Evolutionary conservation across 2,113 vertebrate genomes (phyloP), one percentile per base, ranked within the genome.

Genomic region (Phocoena sinus): DNA sequence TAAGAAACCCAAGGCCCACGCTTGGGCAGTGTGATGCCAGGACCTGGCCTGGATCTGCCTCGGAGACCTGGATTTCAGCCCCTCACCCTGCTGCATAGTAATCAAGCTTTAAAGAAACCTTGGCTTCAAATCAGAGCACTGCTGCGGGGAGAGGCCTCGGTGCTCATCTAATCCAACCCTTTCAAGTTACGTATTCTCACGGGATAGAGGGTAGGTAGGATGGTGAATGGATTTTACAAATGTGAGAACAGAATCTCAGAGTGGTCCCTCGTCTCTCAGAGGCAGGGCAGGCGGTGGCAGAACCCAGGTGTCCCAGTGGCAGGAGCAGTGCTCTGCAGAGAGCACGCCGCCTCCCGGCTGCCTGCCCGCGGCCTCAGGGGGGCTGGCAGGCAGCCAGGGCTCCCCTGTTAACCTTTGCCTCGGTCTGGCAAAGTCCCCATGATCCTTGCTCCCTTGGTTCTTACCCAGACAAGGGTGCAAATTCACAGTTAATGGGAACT

Each of bases 401-500:
- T 44, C 44, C 56, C 41, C 38, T 47, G 58, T 23, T 68, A 87
- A 67, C 70, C 67, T 95, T 88, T 73, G 88, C 67, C 76, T 62
- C 56, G 36, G 28, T 26, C 63, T 94, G 83, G 36, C 83, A 58
- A 5, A 2, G 31, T 85, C 50, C 25, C 36, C 9, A 8, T 4
- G 5, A 86, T 82, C 91, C n/a, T 65, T 58, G 33, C 47, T 88
- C 25, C 44, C 60, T 88, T 44, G 50, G 26, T 97, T 97, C 91
- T 93, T 91, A 81, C 93, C 68, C 74, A 96, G 94, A 95, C 80
- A 44, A 95, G 81, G 82, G 53, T 87, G 47, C 65, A 93, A 28
- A 85, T 71, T 96, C 93, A 85, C 74, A 71, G 71, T 96, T 97
- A 96, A 96, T 85, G 84, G 81, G 88, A 94, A 89, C 65, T 36